Evolutionary conservation across 1,140 invertebrate species (phyloP).

Genomic region (Whitmania pigra): DNA sequence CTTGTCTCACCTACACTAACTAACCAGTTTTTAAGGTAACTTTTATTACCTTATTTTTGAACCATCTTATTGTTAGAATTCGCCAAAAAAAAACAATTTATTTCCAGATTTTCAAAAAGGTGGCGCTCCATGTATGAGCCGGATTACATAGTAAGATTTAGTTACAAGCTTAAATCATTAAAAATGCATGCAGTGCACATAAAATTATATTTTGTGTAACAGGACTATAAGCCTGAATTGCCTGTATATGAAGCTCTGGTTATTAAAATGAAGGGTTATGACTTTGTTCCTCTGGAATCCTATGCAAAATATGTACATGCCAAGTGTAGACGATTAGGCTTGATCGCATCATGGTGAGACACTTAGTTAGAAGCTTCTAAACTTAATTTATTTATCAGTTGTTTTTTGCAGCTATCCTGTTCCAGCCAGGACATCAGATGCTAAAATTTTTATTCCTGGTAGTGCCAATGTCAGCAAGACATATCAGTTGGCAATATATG

Average conservation of each 20-base stretch:
- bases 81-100: no score
- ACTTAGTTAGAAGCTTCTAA: not conserved
- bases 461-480: constrained; percentile 54
- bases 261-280: constrained; percentile 66
- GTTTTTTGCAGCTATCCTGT: constrained; percentile 54
- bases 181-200: not conserved
- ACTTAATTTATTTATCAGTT: not conserved
- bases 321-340: constrained; percentile 56
- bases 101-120: no score
- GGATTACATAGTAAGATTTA: no score
- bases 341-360: constrained; percentile 58
- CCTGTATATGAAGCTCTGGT: constrained; percentile 62
- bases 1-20: no score
- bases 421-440: constrained; percentile 39
- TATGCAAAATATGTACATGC: constrained; percentile 64
- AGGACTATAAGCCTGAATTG: constrained; percentile 30
- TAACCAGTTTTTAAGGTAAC: no score
- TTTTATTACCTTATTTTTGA: no score
- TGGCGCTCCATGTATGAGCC: no score
- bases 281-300: constrained; percentile 64
- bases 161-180: not conserved
- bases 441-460: constrained; percentile 57
- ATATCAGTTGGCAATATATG: constrained; percentile 61
- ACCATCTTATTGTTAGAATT: no score
- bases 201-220: not conserved